A percentile compares a stretch with the other conserved stretches of the same genome.
These are phyloP conservation scores for Hylia prasina DNA, from an alignment of 2,113 vertebrate genomes.

Conservation along the genomic window DNA sequence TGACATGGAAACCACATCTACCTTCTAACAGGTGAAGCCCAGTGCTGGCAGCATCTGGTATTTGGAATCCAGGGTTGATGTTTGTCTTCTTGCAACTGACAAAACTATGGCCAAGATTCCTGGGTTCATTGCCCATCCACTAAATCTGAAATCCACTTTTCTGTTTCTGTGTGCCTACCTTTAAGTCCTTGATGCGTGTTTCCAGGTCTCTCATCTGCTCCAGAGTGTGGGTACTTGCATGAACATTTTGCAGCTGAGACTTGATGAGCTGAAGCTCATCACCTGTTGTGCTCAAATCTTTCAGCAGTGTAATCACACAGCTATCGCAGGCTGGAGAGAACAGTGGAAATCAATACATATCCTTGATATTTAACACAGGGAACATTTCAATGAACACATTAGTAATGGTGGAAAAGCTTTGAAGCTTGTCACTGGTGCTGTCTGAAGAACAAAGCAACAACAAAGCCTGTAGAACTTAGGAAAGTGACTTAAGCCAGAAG, in stretches of 20 bases:
- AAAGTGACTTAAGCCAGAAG: neutral
- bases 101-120: neutral
- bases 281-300: slow-evolving; percentile 79
- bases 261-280: slow-evolving; percentile 78
- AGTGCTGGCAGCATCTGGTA: neutral
- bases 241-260: slow-evolving; percentile 75
- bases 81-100: neutral
- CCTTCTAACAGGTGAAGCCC: neutral
- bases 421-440: neutral
- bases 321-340: slow-evolving; percentile 84
- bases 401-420: neutral
- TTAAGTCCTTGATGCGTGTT: slow-evolving; percentile 74
- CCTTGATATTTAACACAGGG: neutral
- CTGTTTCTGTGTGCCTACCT: slow-evolving; percentile 71
- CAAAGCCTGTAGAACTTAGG: neutral
- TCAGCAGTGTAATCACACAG: slow-evolving; percentile 85
- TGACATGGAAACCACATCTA: neutral
- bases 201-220: slow-evolving; percentile 82
- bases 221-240: slow-evolving; percentile 53
- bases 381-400: neutral
- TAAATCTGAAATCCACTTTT: neutral
- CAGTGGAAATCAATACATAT: neutral
- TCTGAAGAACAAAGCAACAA: neutral
- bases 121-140: neutral
- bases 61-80: neutral